Evolutionary conservation across 2,888 invertebrate species (phyloP), one percentile per base, ranked within the genome.

Genomic region (Syritta pipiens): DNA sequence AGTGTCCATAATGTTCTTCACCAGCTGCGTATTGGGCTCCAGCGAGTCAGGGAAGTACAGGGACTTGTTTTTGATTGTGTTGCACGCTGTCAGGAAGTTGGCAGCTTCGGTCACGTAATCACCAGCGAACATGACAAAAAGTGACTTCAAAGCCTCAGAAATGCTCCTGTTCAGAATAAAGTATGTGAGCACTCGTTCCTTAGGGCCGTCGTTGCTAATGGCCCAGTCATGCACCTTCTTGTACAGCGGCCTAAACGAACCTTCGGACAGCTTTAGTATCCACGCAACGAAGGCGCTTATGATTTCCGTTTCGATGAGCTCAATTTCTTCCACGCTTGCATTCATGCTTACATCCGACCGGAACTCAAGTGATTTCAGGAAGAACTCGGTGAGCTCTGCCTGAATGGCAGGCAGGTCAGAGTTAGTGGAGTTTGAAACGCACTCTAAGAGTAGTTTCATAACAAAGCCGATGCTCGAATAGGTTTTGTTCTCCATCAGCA

Each of bases 191-290:
- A 83, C 81, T 1, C 49, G 90, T 90, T 81, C 89, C 82, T 83
- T 83, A 12, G 77, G 30, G 65, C 90, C 90, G 83, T 90, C 89
- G 63, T 76, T 74, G 79, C 93, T 90, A 40, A 86, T 68, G 0
- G 96, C 95, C 97, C 97, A 98, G 85, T 95, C 95, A 86, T 94
- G 96, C 10, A 97, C 90, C 89, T 94, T 93, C 84, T 94, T 93
- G 88, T 96, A 97, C 84, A 98, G 91, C 0, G 97, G 97, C 77
- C 95, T 92, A 89, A 98, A 98, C 35, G 93, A 93, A 0, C 93
- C 93, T 88, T 98, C 98, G 0, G 97, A 97, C 22, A 98, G 89
- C 88, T 97, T 97, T 51, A 98, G 89, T 20, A 97, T 93, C 83
- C 97, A 91, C 49, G 92, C 90, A 1, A 95, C 93, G n/a, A 97